Evolutionary conservation across 2,113 vertebrate genomes (phyloP).

Genomic region (Pomatostomus ruficeps): DNA sequence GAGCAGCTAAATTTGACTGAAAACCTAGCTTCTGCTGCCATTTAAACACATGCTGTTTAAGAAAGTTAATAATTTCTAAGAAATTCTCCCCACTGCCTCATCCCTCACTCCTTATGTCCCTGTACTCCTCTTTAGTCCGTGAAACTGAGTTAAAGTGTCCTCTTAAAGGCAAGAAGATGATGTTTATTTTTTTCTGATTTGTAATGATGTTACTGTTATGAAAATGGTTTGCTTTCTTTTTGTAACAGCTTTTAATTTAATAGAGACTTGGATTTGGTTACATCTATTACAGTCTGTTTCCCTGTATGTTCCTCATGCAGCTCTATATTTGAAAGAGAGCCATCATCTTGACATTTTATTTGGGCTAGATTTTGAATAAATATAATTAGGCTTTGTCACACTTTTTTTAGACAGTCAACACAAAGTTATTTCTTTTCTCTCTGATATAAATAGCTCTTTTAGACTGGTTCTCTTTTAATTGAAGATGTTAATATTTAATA

Average conservation of each 20-base stretch:
- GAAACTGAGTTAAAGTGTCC: background rate
- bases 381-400: background rate
- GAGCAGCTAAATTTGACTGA: background rate
- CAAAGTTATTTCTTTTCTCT: slow-evolving; percentile 12
- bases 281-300: background rate
- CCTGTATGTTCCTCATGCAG: background rate
- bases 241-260: background rate
- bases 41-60: background rate
- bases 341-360: slow-evolving; percentile 44
- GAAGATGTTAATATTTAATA: slow-evolving; percentile 15
- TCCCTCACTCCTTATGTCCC: background rate
- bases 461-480: background rate
- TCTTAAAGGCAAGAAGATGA: background rate
- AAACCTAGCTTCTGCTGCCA: background rate
- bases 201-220: background rate
- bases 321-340: background rate
- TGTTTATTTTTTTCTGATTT: background rate
- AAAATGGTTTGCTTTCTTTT: background rate
- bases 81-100: background rate
- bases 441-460: slow-evolving; percentile 13
- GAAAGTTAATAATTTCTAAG: background rate
- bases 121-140: background rate
- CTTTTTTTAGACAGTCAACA: slow-evolving; percentile 20
- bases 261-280: background rate
- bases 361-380: slow-evolving; percentile 23